Evolutionary conservation across 37 sponge, comb jelly and placozoan species (phyloP).

Genomic region (Ianthella basta): DNA sequence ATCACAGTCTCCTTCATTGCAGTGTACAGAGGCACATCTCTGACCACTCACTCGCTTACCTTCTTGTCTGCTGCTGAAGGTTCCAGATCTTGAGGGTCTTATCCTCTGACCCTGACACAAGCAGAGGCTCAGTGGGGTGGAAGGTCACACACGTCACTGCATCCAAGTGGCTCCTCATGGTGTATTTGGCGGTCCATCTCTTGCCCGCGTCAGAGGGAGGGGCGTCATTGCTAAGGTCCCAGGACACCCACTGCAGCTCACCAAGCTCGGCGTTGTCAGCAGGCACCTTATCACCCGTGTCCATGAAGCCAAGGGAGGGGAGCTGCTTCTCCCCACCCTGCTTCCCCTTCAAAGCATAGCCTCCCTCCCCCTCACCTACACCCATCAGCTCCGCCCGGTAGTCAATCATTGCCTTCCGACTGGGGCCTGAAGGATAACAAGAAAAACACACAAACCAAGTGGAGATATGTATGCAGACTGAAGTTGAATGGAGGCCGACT

Average conservation of each 20-base stretch:
- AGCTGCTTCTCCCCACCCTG: neutral
- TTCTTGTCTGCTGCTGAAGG: slow-evolving; percentile 63
- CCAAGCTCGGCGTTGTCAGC: neutral
- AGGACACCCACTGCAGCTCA: neutral
- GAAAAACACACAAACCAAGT: neutral
- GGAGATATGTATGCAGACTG: too few relatives aligned
- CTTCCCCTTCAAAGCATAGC: neutral
- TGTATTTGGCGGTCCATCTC: slow-evolving; percentile 78
- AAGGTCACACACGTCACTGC: slow-evolving; percentile 80
- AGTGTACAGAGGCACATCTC: too few relatives aligned
- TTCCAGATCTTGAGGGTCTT: slow-evolving; percentile 80
- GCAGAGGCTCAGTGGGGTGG: slow-evolving; percentile 77
- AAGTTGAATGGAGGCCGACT: too few relatives aligned
- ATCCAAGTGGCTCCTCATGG: slow-evolving; percentile 94
- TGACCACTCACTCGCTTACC: too few relatives aligned
- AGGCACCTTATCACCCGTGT: neutral
- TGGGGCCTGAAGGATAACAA: slow-evolving; percentile 7
- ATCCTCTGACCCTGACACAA: slow-evolving; percentile 69
- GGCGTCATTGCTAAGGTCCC: neutral
- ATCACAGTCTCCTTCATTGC: too few relatives aligned
- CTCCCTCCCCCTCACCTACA: neutral
- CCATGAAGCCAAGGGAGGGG: neutral
- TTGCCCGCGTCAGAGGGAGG: slow-evolving; percentile 35
- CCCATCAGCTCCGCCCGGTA: too few relatives aligned
- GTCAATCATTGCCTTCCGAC: too few relatives aligned